These are phyloP conservation scores for Nesospiza acunhae DNA, from an alignment of 2,113 vertebrate genomes.

Conservation along the genomic window DNA sequence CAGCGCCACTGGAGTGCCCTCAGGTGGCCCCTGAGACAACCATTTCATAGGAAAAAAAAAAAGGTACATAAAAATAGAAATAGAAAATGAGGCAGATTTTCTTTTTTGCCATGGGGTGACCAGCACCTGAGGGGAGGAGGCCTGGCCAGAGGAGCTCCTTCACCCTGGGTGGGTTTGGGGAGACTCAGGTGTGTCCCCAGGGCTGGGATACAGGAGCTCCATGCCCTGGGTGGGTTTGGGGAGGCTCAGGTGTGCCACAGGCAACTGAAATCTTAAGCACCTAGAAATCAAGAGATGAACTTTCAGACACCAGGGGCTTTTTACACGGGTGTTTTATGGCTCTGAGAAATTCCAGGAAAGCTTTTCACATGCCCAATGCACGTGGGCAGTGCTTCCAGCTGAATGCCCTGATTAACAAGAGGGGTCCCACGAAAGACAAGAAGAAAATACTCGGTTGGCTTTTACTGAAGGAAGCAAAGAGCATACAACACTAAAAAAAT, in stretches of 20 bases:
- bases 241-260: neutral
- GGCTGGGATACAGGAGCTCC: too few relatives aligned
- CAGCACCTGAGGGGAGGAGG: too few relatives aligned
- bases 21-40: neutral
- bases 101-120: too few relatives aligned
- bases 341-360: neutral
- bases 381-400: neutral
- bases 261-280: neutral
- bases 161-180: too few relatives aligned
- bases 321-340: neutral
- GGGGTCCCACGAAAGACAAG: neutral
- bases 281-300: neutral
- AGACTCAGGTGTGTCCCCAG: too few relatives aligned
- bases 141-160: too few relatives aligned
- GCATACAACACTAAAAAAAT: neutral
- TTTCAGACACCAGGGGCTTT: neutral
- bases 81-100: accelerated
- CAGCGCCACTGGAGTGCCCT: neutral
- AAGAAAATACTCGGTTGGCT: neutral
- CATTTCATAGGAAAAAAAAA: accelerated
- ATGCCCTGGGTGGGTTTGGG: too few relatives aligned
- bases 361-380: neutral
- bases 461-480: neutral
- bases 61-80: accelerated
- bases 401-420: neutral